Percentiles rank a stretch among this genome's conserved stretches.
phyloP scores from a whole-genome alignment of 1,140 invertebrate genomes.

The Caenorhabditis remanei region DNA sequence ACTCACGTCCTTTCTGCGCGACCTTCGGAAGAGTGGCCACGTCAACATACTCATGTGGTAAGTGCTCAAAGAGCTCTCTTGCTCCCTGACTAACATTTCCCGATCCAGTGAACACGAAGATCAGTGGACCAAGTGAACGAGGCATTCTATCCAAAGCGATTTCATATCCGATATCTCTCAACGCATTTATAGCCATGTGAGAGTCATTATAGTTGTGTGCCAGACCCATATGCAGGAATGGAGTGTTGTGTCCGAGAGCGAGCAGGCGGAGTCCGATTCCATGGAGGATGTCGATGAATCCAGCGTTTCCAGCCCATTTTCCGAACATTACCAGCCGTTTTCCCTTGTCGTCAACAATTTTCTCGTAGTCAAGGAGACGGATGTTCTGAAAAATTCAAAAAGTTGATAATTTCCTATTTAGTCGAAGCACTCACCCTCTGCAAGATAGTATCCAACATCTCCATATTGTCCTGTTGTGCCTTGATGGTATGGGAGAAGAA shows the following conservation, averaged over 20 bases:
- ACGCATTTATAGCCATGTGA: conserved; percentile 95
- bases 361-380: conserved; percentile 96
- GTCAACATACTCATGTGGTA: conserved; percentile 96
- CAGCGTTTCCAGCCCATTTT: conserved; percentile 97
- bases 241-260: conserved; percentile 96
- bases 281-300: conserved; percentile 98
- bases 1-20: conserved; percentile 92
- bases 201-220: conserved; percentile 98
- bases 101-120: conserved; percentile 97
- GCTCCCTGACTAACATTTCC: conserved; percentile 86
- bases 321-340: conserved; percentile 96
- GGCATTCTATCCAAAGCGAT: conserved; percentile 97
- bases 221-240: conserved; percentile 98
- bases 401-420: neutral
- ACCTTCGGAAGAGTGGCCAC: conserved; percentile 94
- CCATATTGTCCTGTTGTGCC: conserved; percentile 98
- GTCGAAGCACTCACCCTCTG: conserved; percentile 84
- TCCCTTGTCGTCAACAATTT: conserved; percentile 89
- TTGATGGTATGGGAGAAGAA: conserved; percentile 99
- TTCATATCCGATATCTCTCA: conserved; percentile 97
- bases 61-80: conserved; percentile 96
- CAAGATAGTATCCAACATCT: conserved; percentile 92
- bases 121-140: conserved; percentile 94
- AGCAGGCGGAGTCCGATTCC: conserved; percentile 88
- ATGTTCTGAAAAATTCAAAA: conserved; percentile 83